Conservation (phyloP, 2,888 invertebrate species). For the Invenusta paracnida region DNA sequence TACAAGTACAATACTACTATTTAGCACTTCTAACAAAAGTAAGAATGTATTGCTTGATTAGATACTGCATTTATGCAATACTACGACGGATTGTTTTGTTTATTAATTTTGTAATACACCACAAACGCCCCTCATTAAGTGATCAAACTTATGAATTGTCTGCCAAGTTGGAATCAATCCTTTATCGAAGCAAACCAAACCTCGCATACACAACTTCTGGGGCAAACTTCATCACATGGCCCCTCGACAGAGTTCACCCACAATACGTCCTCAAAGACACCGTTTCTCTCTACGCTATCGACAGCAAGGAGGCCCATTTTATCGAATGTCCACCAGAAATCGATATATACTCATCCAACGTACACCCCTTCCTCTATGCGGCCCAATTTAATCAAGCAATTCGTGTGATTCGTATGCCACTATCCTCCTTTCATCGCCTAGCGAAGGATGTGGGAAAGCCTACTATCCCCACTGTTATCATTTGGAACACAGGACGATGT, state of each 20-base stretch:
- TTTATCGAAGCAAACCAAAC: background rate
- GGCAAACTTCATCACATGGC: background rate
- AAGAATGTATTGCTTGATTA: background rate
- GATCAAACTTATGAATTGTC: background rate
- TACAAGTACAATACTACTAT: no score
- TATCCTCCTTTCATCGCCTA: slow-evolving; percentile 53
- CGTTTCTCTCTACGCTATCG: slow-evolving; percentile 52
- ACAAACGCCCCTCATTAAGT: no score
- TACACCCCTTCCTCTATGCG: slow-evolving; percentile 49
- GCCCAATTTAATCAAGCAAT: slow-evolving; percentile 52
- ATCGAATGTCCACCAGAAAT: slow-evolving; percentile 50
- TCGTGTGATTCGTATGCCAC: slow-evolving; percentile 52
- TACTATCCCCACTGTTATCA: slow-evolving; percentile 50
- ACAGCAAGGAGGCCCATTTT: slow-evolving; percentile 52
- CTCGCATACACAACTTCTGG: background rate
- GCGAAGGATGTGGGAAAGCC: slow-evolving; percentile 54
- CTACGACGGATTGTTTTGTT: background rate
- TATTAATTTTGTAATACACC: background rate
- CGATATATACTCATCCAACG: slow-evolving; percentile 48
- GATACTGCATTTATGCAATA: background rate
- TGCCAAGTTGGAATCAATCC: background rate
- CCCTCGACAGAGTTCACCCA: slow-evolving; percentile 50
- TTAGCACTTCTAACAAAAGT: no score
- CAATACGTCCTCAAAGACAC: slow-evolving; percentile 51
- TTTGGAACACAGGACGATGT: slow-evolving; percentile 52